Evolutionary conservation across 2,113 vertebrate species (phyloP).

Genomic region (Oreocharis arfaki): DNA sequence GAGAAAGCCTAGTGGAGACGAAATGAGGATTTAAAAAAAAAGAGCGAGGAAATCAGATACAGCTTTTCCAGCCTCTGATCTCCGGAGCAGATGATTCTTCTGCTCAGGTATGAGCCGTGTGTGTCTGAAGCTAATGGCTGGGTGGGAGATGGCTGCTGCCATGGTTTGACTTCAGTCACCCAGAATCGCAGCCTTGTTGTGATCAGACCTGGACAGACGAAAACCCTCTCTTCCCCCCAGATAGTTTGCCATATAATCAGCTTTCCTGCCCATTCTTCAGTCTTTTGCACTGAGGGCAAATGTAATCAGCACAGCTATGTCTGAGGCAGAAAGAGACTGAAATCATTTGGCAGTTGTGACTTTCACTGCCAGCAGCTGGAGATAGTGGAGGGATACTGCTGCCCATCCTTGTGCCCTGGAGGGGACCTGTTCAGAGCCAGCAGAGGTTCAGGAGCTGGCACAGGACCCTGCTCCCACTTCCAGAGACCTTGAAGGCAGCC

Average conservation of each 20-base stretch:
- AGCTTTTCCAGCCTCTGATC: neutral
- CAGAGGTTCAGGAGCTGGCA: neutral
- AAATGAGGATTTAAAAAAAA: conserved; percentile 17
- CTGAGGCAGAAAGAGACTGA: neutral
- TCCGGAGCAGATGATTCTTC: neutral
- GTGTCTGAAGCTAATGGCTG: neutral
- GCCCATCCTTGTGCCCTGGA: neutral
- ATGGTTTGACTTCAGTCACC: neutral
- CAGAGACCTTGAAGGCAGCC: neutral
- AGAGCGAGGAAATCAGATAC: neutral
- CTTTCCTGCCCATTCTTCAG: neutral
- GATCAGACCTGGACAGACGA: neutral
- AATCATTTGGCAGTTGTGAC: neutral
- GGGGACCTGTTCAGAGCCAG: neutral
- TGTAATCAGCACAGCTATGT: neutral
- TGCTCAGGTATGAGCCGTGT: neutral
- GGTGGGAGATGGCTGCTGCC: neutral
- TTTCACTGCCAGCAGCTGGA: neutral
- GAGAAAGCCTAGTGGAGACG: conserved; percentile 21
- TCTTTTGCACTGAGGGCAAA: neutral
- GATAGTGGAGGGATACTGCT: neutral
- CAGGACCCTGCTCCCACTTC: neutral
- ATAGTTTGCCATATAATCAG: neutral
- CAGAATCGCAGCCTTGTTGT: neutral
- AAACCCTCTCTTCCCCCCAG: neutral